A percentile compares a stretch with the other conserved stretches of the same genome.
Conservation (phyloP, 2,888 invertebrate species). For the Zaprionus obscuricornis region DNA sequence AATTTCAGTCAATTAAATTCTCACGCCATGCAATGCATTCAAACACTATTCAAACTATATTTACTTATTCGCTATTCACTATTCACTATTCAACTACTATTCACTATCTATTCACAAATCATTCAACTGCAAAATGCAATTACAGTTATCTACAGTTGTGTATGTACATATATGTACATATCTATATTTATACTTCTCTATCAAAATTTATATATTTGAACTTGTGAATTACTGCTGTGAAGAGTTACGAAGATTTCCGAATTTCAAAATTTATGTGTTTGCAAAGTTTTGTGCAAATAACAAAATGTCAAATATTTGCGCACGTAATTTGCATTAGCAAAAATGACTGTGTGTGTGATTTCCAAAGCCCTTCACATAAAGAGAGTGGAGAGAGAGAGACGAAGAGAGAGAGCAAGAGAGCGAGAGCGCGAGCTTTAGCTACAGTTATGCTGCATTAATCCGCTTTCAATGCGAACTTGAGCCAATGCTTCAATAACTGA, state of each 20-base stretch:
- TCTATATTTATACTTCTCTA: conserved; percentile 30
- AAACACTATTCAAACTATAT: not conserved
- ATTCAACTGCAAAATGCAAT: no score
- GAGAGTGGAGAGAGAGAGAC: conserved; percentile 2
- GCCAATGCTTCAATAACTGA: conserved; percentile 4
- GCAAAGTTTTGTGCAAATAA: conserved; percentile 25
- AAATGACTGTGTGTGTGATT: conserved; percentile 31
- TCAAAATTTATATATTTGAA: conserved; percentile 32
- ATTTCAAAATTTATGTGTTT: conserved; percentile 31
- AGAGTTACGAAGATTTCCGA: conserved; percentile 2
- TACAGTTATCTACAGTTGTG: conserved; percentile 59
- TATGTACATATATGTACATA: no score
- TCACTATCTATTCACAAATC: no score
- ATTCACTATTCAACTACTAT: no score
- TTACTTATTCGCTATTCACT: no score
- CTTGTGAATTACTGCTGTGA: conserved; percentile 32
- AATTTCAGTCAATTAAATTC: conserved; percentile 72
- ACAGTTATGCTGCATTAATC: conserved; percentile 22
- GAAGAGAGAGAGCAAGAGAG: not conserved
- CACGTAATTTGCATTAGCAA: conserved; percentile 37
- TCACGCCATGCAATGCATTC: conserved; percentile 29
- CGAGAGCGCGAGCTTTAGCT: not conserved
- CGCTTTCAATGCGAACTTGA: conserved; percentile 26
- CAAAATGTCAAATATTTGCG: conserved; percentile 39
- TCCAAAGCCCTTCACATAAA: conserved; percentile 16